Evolutionary conservation across 1,140 invertebrate species (phyloP).

Genomic region (Philaenus spumarius): DNA sequence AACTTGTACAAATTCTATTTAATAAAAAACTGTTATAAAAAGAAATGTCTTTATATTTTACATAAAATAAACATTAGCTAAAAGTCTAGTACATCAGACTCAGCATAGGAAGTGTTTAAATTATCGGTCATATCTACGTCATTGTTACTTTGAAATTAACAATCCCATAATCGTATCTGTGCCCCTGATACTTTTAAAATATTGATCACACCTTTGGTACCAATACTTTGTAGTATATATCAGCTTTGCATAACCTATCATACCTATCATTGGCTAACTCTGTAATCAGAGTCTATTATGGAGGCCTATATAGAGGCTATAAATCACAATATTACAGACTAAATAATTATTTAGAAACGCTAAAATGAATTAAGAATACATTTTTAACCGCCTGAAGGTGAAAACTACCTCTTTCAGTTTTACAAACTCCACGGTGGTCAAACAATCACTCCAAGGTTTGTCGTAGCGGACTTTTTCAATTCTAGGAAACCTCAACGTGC

Average conservation of each 20-base stretch:
- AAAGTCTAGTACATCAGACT: too few species aligned
- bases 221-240: not conserved
- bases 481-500: slow-evolving; percentile 81
- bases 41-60: too few species aligned
- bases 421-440: slow-evolving; percentile 64
- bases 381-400: too few species aligned
- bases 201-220: too few species aligned
- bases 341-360: not conserved
- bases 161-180: too few species aligned
- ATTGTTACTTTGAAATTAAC: too few species aligned
- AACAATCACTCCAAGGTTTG: slow-evolving; percentile 69
- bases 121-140: not conserved
- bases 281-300: not conserved
- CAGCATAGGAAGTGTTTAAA: too few species aligned
- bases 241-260: not conserved
- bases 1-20: too few species aligned
- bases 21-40: not conserved
- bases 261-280: not conserved
- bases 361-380: too few species aligned
- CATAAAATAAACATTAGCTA: too few species aligned
- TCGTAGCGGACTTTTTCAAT: slow-evolving; percentile 71
- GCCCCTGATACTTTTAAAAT: too few species aligned
- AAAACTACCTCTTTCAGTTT: slow-evolving; percentile 53
- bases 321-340: not conserved
- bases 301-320: not conserved